Percentiles rank a stretch among this genome's conserved stretches.
phyloP scores from a whole-genome alignment of 2,888 invertebrate species.

The Ypsolopha scabrella region DNA sequence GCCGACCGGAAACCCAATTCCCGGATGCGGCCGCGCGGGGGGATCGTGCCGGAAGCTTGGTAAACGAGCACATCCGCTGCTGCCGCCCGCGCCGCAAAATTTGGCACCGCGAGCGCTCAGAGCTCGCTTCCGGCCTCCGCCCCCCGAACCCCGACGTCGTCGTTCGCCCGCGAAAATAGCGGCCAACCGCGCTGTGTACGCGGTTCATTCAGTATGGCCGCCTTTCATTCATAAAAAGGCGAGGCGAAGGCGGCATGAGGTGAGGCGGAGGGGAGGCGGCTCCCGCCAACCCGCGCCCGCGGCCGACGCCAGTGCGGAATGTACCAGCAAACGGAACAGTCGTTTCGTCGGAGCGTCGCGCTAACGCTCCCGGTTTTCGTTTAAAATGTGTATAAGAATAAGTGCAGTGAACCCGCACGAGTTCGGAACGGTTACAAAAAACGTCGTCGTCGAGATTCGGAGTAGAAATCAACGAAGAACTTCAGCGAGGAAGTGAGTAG shows the following conservation, averaged over 20 bases:
- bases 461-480: conserved; percentile 71
- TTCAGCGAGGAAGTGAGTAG: conserved; percentile 72
- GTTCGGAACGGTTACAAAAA: conserved; percentile 68
- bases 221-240: conserved; percentile 80
- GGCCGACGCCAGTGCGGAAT: conserved; percentile 69
- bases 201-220: conserved; percentile 80
- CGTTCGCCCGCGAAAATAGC: conserved; percentile 66
- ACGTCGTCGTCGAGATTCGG: conserved; percentile 68
- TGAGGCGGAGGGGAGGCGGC: conserved; percentile 61
- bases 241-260: conserved; percentile 56
- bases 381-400: conserved; percentile 72
- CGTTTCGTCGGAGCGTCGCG: conserved; percentile 72
- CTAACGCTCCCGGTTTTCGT: conserved; percentile 70
- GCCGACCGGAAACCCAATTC: conserved; percentile 68
- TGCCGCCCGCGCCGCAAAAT: conserved; percentile 69
- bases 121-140: conserved; percentile 65
- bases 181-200: conserved; percentile 70
- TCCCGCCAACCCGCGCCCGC: conserved; percentile 63
- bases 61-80: conserved; percentile 69
- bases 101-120: conserved; percentile 67
- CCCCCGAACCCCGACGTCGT: conserved; percentile 54
- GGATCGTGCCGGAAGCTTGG: conserved; percentile 67
- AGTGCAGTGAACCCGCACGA: conserved; percentile 70
- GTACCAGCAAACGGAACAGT: conserved; percentile 69
- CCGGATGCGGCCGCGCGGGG: conserved; percentile 68